Evolutionary conservation across 2,113 vertebrate species (phyloP), one percentile per base, ranked within the genome.

Genomic region (Brachyhypopomus occidentalis): DNA sequence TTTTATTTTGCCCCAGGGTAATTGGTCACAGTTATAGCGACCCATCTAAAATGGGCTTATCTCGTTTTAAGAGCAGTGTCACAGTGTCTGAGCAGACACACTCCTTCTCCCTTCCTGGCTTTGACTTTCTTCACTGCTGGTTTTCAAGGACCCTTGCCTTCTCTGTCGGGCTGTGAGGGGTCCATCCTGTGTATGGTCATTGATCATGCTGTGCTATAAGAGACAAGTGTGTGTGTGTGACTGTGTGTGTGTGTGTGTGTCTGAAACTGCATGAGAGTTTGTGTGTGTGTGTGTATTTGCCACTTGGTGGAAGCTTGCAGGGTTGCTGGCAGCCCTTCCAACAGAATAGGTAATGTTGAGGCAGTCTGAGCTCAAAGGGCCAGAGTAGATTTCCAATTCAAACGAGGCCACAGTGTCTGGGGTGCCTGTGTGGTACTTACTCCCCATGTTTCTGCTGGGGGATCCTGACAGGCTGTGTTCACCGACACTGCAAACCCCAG

Each of bases 341-440:
- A 93, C 91, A 88, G 92, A 93, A 93, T 93, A 90, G 85, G 86
- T 92, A 89, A 94, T 92, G 89, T 86, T 77, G 82, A 80, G 88
- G 82, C 90, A 90, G 89, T 87, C 74, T 81, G 82, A 77, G 85
- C 89, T 85, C 83, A 79, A 84, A 22, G 71, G 90, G 91, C 90
- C 90, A 92, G 79, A 78, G 87, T 83, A 89, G 80, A 93, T 94
- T 91, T 92, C 90, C 91, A 93, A 92, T 91, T 93, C 91, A 91
- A 92, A 92, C 89, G 87, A 62, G 82, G 87, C 85, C 86, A 81
- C 88, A 86, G 88, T 91, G 90, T 84, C 87, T 78, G 83, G 86
- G 84, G 88, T 81, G 81, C 11, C 45, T 52, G 45, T 52, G 45
- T 52, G 45, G 45, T 14, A 2, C 45, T 52, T 11, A 11, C 9